Conservation (phyloP, 2,888 invertebrate species). For the Listrodromus nycthemerus region DNA sequence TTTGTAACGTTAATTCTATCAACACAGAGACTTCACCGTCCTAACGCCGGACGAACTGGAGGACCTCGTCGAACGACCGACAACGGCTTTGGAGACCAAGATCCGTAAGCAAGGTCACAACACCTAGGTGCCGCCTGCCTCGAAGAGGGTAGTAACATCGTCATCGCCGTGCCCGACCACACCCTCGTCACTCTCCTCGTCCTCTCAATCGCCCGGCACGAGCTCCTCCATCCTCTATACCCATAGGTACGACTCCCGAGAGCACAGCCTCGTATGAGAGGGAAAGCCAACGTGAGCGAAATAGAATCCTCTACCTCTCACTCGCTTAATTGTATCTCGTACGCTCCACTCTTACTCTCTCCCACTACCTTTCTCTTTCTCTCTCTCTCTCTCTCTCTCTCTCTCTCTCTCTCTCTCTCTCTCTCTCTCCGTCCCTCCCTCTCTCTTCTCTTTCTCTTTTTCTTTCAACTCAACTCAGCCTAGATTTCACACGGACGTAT, state of each 20-base stretch:
- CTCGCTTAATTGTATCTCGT: not conserved
- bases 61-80: conserved; percentile 86
- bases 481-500: conserved; percentile 67
- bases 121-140: conserved; percentile 81
- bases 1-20: not conserved
- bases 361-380: not conserved
- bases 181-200: conserved; percentile 80
- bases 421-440: not conserved
- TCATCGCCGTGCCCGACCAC: conserved; percentile 80
- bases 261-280: conserved; percentile 81
- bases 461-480: conserved; percentile 60
- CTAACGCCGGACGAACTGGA: conserved; percentile 87
- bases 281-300: conserved; percentile 20
- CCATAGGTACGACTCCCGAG: conserved; percentile 81
- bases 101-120: conserved; percentile 81
- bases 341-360: conserved; percentile 14
- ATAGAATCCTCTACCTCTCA: conserved; percentile 13
- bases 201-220: conserved; percentile 81
- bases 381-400: conserved; percentile 31
- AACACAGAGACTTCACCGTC: conserved; percentile 82
- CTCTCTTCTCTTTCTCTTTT: not conserved
- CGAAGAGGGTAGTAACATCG: conserved; percentile 79
- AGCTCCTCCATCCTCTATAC: conserved; percentile 82
- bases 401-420: conserved; percentile 40
- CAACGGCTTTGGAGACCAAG: conserved; percentile 85